Conservation (phyloP, 2,888 invertebrate genomes). For the Apamea monoglypha region DNA sequence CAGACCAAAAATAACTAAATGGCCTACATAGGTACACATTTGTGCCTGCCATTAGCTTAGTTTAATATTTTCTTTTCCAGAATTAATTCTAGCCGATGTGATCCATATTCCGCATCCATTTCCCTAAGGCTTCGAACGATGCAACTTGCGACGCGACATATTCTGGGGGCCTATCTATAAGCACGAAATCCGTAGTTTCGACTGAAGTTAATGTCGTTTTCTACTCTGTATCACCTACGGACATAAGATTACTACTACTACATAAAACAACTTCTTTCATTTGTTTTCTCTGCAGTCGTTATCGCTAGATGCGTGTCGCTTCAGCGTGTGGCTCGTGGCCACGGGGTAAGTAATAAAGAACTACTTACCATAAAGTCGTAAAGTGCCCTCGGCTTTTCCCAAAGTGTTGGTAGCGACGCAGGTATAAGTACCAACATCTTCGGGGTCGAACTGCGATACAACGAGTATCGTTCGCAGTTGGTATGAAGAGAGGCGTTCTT, state of each 20-base stretch:
- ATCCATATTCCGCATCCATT: neutral
- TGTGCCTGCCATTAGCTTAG: neutral
- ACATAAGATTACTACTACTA: neutral
- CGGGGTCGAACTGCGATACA: constrained; percentile 90
- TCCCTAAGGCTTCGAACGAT: neutral
- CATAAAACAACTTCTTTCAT: neutral
- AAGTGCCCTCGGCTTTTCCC: constrained; percentile 92
- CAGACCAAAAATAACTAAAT: neutral
- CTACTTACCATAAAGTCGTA: constrained; percentile 92
- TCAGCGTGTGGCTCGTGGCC: neutral
- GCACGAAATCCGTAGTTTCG: neutral
- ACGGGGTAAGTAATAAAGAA: neutral
- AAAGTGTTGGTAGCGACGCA: constrained; percentile 93
- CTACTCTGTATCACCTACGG: too few species aligned
- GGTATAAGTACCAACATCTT: constrained; percentile 92
- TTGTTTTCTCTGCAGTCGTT: neutral
- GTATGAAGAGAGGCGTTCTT: constrained; percentile 90
- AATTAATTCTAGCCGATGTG: neutral
- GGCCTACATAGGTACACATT: too few species aligned
- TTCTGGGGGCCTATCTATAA: neutral
- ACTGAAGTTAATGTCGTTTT: neutral
- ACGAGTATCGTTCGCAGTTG: constrained; percentile 91
- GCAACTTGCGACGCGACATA: neutral
- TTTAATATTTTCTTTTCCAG: neutral
- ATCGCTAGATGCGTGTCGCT: neutral